These are phyloP conservation scores for Callithrix jacchus DNA, from an alignment of 2,113 vertebrate genomes.

Conservation along the genomic window DNA sequence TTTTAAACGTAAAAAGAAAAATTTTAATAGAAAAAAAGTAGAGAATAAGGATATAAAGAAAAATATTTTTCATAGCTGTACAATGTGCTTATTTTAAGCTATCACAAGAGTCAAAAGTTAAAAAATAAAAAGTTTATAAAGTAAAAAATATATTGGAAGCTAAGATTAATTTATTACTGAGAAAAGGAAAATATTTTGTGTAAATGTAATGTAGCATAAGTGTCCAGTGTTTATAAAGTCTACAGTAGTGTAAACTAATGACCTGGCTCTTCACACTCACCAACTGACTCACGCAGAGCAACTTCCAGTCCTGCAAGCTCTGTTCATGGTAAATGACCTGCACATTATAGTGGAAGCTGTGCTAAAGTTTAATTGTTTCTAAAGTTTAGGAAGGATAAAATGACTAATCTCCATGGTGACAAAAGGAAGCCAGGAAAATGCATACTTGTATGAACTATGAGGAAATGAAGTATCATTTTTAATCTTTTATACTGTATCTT, in stretches of 20 bases:
- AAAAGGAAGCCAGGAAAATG: conserved; percentile 87
- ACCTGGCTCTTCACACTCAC: neutral
- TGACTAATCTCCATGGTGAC: conserved; percentile 85
- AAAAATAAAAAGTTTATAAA: neutral
- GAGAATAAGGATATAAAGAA: neutral
- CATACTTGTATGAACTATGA: conserved; percentile 89
- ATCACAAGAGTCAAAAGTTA: neutral
- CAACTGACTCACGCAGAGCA: neutral
- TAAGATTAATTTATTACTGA: neutral
- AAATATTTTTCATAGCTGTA: neutral
- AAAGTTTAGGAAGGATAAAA: conserved; percentile 84
- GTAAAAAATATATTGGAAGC: neutral
- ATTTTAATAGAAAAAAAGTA: neutral
- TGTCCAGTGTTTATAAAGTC: neutral
- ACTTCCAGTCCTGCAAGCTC: neutral
- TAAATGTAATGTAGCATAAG: neutral
- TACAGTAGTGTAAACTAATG: neutral
- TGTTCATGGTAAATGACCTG: no score
- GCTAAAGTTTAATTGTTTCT: conserved; percentile 83
- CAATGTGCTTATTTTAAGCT: neutral
- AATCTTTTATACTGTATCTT: neutral
- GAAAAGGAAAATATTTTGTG: neutral
- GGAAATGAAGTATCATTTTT: conserved; percentile 83
- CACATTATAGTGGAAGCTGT: neutral
- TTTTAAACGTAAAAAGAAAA: neutral